These are phyloP conservation scores for Chrysolina haemoptera DNA, from an alignment of 2,888 invertebrate species.

Conservation along the genomic window DNA sequence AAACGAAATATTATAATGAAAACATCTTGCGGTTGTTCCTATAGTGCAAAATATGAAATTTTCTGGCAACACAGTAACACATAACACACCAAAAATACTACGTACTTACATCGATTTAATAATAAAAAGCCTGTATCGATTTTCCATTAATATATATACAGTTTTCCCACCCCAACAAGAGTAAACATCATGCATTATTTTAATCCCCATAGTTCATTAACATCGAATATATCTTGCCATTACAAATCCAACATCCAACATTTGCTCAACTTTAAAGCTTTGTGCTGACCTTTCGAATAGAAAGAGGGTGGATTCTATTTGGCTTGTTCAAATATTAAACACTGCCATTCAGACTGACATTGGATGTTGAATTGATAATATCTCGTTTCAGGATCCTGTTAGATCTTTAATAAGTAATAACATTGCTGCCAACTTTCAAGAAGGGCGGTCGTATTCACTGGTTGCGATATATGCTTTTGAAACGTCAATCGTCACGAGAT, in stretches of 20 bases:
- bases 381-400: slow-evolving; percentile 50
- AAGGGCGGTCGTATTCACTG: slow-evolving; percentile 1
- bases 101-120: background rate
- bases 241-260: slow-evolving; percentile 48
- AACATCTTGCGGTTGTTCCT: too few species aligned
- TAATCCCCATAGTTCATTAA: slow-evolving; percentile 55
- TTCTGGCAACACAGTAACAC: too few species aligned
- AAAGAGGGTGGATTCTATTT: slow-evolving; percentile 61
- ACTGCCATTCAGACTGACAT: slow-evolving; percentile 56
- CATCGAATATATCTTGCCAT: slow-evolving; percentile 46
- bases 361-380: slow-evolving; percentile 54
- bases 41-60: too few species aligned
- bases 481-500: background rate
- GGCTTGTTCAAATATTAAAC: slow-evolving; percentile 64
- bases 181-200: slow-evolving; percentile 49
- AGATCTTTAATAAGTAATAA: slow-evolving; percentile 41
- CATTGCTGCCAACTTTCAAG: slow-evolving; percentile 33
- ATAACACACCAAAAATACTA: too few species aligned
- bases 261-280: slow-evolving; percentile 53
- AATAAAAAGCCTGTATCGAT: slow-evolving; percentile 24
- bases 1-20: too few species aligned
- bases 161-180: slow-evolving; percentile 32
- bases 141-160: slow-evolving; percentile 33
- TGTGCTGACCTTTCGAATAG: slow-evolving; percentile 46
- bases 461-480: background rate